Evolutionary conservation across 2,888 invertebrate species (phyloP).

Genomic region (Hofmannophila pseudospretella): DNA sequence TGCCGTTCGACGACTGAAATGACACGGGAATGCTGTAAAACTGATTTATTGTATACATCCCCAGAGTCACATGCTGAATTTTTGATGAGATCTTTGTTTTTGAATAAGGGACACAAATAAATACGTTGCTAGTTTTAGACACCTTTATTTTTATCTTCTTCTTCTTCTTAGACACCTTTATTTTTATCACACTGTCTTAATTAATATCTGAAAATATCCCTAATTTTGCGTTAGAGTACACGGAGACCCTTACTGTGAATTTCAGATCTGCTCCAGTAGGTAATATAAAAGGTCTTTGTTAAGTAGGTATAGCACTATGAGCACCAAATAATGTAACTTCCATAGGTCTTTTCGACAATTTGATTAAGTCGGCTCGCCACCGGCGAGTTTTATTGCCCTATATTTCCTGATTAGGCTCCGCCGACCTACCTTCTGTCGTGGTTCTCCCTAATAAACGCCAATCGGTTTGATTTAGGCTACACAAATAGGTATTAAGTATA

Average conservation of each 20-base stretch:
- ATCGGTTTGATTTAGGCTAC: too few relatives aligned
- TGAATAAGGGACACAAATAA: slow-evolving; percentile 38
- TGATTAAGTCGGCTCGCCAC: slow-evolving; percentile 61
- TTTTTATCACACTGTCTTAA: neutral
- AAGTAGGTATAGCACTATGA: too few relatives aligned
- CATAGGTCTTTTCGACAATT: slow-evolving; percentile 58
- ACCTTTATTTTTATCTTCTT: neutral
- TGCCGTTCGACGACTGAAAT: slow-evolving; percentile 77
- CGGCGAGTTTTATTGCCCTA: slow-evolving; percentile 64
- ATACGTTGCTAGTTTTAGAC: neutral
- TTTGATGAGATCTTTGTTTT: slow-evolving; percentile 72
- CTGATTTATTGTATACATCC: slow-evolving; percentile 76
- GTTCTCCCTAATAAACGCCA: slow-evolving; percentile 18
- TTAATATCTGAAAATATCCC: neutral
- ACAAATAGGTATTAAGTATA: too few relatives aligned
- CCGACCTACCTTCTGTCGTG: slow-evolving; percentile 30
- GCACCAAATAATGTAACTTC: slow-evolving; percentile 16
- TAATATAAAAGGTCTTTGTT: too few relatives aligned
- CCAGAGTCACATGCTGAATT: slow-evolving; percentile 72
- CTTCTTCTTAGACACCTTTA: too few relatives aligned
- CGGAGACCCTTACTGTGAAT: too few relatives aligned
- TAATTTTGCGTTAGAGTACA: too few relatives aligned
- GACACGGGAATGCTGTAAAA: slow-evolving; percentile 77
- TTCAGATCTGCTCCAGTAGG: too few relatives aligned
- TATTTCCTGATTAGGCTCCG: slow-evolving; percentile 70